Percentiles rank a stretch among this genome's conserved stretches.
phyloP scores from a whole-genome alignment of 2,113 vertebrate species.

The Limanda limanda region DNA sequence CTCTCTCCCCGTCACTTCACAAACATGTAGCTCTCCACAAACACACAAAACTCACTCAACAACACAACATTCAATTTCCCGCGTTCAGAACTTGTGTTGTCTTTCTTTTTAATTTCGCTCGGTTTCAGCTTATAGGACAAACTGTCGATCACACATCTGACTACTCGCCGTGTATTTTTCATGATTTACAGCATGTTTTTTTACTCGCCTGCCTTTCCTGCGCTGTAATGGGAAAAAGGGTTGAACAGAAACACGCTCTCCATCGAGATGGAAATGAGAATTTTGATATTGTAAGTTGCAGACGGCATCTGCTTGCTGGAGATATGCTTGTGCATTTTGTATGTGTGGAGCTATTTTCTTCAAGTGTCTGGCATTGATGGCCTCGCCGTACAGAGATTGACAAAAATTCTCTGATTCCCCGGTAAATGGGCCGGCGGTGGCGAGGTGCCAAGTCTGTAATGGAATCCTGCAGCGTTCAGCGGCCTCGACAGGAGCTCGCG shows the following conservation, averaged over 20 bases:
- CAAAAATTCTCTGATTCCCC: slow-evolving; percentile 81
- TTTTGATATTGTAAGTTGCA: slow-evolving; percentile 72
- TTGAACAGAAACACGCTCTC: slow-evolving; percentile 17
- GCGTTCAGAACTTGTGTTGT: slow-evolving; percentile 5
- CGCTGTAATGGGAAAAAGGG: slow-evolving; percentile 52
- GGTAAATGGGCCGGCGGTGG: slow-evolving; percentile 81
- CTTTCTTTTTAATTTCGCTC: slow-evolving; percentile 36
- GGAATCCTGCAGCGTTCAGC: slow-evolving; percentile 82
- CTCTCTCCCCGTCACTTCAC: slow-evolving; percentile 7
- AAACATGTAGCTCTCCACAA: slow-evolving; percentile 5
- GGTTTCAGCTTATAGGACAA: slow-evolving; percentile 20
- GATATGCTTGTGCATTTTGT: slow-evolving; percentile 75
- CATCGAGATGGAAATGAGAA: slow-evolving; percentile 77
- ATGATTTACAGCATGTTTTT: slow-evolving; percentile 27
- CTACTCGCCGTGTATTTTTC: slow-evolving; percentile 33
- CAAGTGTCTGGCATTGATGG: slow-evolving; percentile 76
- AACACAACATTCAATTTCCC: slow-evolving; percentile 19
- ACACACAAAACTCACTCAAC: slow-evolving; percentile 29
- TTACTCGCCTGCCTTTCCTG: slow-evolving; percentile 30
- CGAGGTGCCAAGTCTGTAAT: slow-evolving; percentile 80
- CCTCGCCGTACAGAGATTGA: slow-evolving; percentile 78
- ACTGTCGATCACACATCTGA: slow-evolving; percentile 16
- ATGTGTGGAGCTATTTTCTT: slow-evolving; percentile 73
- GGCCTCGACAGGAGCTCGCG: slow-evolving; percentile 76
- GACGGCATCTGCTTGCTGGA: slow-evolving; percentile 76